Conservation (phyloP, 2,113 vertebrate species). For the Asarcornis scutulata region DNA sequence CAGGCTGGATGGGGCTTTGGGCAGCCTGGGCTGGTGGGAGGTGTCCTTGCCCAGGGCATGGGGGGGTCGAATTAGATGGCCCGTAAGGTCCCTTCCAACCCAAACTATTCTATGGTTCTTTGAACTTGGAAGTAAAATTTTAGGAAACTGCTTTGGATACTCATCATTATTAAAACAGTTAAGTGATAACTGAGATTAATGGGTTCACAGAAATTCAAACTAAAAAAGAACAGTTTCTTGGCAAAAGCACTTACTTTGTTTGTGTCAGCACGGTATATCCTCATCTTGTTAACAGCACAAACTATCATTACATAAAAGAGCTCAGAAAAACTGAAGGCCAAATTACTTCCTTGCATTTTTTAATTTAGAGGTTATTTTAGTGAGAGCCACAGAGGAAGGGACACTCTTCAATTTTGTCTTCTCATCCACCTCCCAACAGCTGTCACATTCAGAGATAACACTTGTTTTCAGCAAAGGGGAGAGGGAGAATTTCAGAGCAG, state of each 20-base stretch:
- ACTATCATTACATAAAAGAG: neutral
- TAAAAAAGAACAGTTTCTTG: neutral
- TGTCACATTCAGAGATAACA: neutral
- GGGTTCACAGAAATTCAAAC: neutral
- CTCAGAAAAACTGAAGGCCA: neutral
- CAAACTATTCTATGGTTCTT: neutral
- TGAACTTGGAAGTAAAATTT: neutral
- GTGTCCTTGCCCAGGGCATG: neutral
- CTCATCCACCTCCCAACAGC: neutral
- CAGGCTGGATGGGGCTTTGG: neutral
- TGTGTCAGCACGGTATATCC: neutral
- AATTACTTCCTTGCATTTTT: neutral
- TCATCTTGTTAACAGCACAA: neutral
- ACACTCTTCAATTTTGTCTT: neutral
- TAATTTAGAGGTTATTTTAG: neutral
- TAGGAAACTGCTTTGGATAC: neutral
- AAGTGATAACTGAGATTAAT: neutral
- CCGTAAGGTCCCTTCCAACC: neutral
- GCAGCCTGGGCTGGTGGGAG: neutral
- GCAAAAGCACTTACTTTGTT: neutral
- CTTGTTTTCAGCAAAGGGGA: neutral
- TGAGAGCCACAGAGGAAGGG: neutral
- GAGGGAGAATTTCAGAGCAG: neutral
- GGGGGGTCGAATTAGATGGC: neutral
- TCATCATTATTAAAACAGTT: neutral